Percentiles rank a stretch among this genome's conserved stretches.
Conservation (phyloP, 1,140 invertebrate genomes). For the Aculops lycopersici region DNA sequence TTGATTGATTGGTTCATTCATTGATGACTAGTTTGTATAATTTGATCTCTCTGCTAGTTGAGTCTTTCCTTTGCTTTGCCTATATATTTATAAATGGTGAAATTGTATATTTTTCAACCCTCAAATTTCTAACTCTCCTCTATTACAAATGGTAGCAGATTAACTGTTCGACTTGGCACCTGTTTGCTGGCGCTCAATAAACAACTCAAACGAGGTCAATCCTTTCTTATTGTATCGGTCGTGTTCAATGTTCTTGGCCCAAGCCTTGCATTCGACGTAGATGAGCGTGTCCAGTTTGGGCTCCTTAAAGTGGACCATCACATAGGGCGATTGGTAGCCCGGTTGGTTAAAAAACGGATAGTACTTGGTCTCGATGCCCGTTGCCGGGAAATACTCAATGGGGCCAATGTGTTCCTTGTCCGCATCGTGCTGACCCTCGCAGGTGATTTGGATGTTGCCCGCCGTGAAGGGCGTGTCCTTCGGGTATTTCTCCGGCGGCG, state of each 20-base stretch:
- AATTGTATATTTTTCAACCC: too few relatives aligned
- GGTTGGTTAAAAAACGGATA: slow-evolving; percentile 40
- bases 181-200: too few relatives aligned
- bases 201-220: slow-evolving; percentile 72
- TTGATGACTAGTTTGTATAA: too few relatives aligned
- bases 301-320: slow-evolving; percentile 45
- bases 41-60: too few relatives aligned
- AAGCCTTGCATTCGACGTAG: slow-evolving; percentile 82
- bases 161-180: too few relatives aligned
- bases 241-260: slow-evolving; percentile 65
- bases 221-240: slow-evolving; percentile 55
- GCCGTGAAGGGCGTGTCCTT: neutral
- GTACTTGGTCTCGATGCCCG: slow-evolving; percentile 40
- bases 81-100: too few relatives aligned
- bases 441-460: slow-evolving; percentile 39
- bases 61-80: too few relatives aligned
- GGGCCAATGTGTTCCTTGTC: slow-evolving; percentile 56
- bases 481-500: neutral
- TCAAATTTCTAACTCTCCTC: too few relatives aligned
- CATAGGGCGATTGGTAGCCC: slow-evolving; percentile 52
- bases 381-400: slow-evolving; percentile 22
- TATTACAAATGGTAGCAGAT: too few relatives aligned
- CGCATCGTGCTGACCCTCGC: slow-evolving; percentile 27
- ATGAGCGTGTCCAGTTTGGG: slow-evolving; percentile 54
- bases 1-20: too few relatives aligned